phyloP scores from a whole-genome alignment of 1,140 invertebrate species.

The Xylocopa sonorina region DNA sequence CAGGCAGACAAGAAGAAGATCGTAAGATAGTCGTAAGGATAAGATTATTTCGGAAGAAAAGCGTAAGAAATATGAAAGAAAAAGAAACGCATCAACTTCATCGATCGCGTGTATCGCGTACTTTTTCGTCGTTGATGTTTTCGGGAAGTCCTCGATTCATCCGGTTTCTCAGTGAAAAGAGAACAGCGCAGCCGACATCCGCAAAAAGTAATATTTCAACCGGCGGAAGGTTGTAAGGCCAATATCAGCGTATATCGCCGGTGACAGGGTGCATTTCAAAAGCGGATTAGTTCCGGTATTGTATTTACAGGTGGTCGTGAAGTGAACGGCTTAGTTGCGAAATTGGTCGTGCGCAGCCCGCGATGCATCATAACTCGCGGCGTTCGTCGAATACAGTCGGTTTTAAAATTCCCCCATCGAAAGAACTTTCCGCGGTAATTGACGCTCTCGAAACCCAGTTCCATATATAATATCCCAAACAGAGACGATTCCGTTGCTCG shows the following conservation, averaged over 20 bases:
- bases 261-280: constrained; percentile 62
- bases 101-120: background rate
- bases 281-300: constrained; percentile 66
- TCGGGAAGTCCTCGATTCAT: constrained; percentile 25
- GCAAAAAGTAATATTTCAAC: constrained; percentile 64
- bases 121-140: constrained; percentile 11
- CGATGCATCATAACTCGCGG: constrained; percentile 53
- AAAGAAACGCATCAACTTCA: background rate
- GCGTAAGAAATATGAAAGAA: background rate
- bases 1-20: no score
- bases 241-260: constrained; percentile 58
- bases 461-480: constrained; percentile 26
- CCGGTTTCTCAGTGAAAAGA: constrained; percentile 18
- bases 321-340: constrained; percentile 63
- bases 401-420: constrained; percentile 41
- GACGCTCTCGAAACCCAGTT: constrained; percentile 17
- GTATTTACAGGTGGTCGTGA: constrained; percentile 66
- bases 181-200: constrained; percentile 27
- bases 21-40: no score
- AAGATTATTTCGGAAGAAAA: background rate
- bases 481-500: background rate
- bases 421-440: constrained; percentile 26
- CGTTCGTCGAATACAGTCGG: constrained; percentile 31
- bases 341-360: constrained; percentile 51
- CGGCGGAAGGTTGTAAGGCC: constrained; percentile 50